Evolutionary conservation across 2,888 invertebrate genomes (phyloP).

Genomic region (Diadegma fenestrale): DNA sequence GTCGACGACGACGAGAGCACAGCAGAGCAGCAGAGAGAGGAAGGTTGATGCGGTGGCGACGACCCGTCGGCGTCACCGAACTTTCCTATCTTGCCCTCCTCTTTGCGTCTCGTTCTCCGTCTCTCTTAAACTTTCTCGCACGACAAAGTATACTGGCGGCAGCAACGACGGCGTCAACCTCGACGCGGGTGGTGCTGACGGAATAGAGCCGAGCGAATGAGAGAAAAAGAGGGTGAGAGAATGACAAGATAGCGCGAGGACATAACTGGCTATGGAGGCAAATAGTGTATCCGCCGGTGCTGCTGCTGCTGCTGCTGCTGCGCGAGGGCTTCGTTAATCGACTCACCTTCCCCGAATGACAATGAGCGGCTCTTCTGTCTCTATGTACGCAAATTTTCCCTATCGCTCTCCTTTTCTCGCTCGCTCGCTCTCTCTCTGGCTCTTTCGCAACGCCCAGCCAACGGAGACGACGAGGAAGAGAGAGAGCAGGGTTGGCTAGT

Average conservation of each 20-base stretch:
- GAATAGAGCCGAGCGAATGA: background rate
- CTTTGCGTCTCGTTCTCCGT: constrained; percentile 47
- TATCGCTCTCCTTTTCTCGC: constrained; percentile 22
- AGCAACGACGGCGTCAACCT: constrained; percentile 48
- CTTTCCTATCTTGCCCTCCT: constrained; percentile 42
- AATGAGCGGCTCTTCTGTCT: constrained; percentile 48
- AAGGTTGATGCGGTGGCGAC: constrained; percentile 73
- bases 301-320: too few species aligned
- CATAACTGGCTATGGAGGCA: constrained; percentile 34
- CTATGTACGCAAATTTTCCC: constrained; percentile 24
- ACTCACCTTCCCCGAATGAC: constrained; percentile 64
- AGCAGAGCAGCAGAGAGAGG: constrained; percentile 46
- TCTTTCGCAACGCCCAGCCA: too few species aligned
- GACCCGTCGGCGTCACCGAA: constrained; percentile 78
- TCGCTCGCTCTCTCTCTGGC: constrained; percentile 23
- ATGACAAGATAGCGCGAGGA: constrained; percentile 2
- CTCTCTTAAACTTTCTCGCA: constrained; percentile 59
- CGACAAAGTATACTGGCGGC: constrained; percentile 50
- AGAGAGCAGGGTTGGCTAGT: constrained; percentile 7
- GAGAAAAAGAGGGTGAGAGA: background rate
- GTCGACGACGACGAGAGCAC: constrained; percentile 56
- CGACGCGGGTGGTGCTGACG: constrained; percentile 58
- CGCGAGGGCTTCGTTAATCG: constrained; percentile 65
- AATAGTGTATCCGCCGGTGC: constrained; percentile 39
- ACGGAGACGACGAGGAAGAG: too few species aligned